Base-by-base conservation (phyloP, 2,888 invertebrate species). In the Ormia ochracea region DNA sequence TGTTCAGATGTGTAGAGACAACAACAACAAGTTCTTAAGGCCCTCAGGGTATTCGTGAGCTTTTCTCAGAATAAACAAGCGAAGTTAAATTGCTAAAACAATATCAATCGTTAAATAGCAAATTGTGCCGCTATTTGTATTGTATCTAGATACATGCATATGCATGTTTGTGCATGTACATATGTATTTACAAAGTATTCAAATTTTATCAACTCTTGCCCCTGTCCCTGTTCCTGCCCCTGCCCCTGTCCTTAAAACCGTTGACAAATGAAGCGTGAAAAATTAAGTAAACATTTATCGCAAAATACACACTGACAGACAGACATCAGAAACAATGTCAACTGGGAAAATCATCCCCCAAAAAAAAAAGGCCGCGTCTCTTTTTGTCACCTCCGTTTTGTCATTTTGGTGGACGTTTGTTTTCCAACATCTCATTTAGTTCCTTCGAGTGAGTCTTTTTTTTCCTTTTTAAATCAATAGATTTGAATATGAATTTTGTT, bases 191-290 rank as follows among this genome's bases (percentile, higher is more conserved):
- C 36, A 23, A 23, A 59, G 63, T 33, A 61, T 74, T 69, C 58
- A 63, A 65, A 56, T 61, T 31, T 28, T 4, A 68, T 63, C 36
- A 50, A 54, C 56, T 69, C 6, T n/a, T n/a, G n/a, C n/a, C n/a
- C n/a, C n/a, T n/a, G n/a, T n/a, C n/a, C n/a, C n/a, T n/a, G n/a
- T n/a, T n/a, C n/a, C n/a, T n/a, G n/a, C n/a, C n/a, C n/a, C n/a
- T n/a, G n/a, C 17, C 14, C 14, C 33, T 43, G 43, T 19, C 26
- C 54, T 50, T 31, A 58, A 58, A 79, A 66, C 45, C 65, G 69
- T 70, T 79, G 65, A 75, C 72, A 80, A 80, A 80, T 80, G 63
- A 73, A 76, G 80, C 76, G 72, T 56, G 58, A 80, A 68, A 80
- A 76, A 80, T 76, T 80, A 76, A 58, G 68, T 76, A 72, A 80